These are phyloP conservation scores for Rhyacichthys aspro DNA, from an alignment of 2,797 vertebrate species.

Conservation along the genomic window DNA sequence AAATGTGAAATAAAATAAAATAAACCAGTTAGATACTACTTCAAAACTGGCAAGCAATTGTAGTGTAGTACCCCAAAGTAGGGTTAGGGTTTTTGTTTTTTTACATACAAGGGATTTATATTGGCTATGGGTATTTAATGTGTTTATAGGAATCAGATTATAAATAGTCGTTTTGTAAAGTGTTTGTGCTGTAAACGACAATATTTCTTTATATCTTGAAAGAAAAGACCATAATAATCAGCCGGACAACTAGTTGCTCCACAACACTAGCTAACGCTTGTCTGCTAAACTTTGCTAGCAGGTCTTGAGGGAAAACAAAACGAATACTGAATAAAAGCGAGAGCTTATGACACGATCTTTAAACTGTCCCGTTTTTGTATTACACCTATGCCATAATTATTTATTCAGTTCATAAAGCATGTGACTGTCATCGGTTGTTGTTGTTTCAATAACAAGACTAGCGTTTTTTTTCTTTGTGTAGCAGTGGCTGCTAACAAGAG, in stretches of 20 bases:
- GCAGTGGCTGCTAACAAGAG: slow-evolving; percentile 46
- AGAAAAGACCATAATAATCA: no score
- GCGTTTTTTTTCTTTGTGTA: slow-evolving; percentile 69
- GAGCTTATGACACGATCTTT: background rate
- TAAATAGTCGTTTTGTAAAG: no score
- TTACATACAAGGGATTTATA: no score
- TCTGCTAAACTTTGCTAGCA: slow-evolving; percentile 49
- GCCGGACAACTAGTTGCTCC: slow-evolving; percentile 20
- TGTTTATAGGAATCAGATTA: no score
- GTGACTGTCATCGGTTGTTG: slow-evolving; percentile 26
- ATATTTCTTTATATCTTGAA: no score
- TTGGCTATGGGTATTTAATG: no score
- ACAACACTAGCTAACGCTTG: slow-evolving; percentile 30
- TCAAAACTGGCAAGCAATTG: no score
- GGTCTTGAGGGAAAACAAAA: slow-evolving; percentile 60
- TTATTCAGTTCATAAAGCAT: background rate
- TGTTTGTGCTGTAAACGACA: no score
- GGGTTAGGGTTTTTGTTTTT: no score
- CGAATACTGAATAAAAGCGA: slow-evolving; percentile 27
- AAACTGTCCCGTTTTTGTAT: background rate
- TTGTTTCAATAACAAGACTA: slow-evolving; percentile 27
- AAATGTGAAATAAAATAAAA: no score
- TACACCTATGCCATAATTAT: background rate
- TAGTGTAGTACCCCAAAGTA: no score
- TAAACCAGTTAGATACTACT: no score